Evolutionary conservation across 1,140 invertebrate genomes (phyloP).

Genomic region (Lanistes nyassanus): DNA sequence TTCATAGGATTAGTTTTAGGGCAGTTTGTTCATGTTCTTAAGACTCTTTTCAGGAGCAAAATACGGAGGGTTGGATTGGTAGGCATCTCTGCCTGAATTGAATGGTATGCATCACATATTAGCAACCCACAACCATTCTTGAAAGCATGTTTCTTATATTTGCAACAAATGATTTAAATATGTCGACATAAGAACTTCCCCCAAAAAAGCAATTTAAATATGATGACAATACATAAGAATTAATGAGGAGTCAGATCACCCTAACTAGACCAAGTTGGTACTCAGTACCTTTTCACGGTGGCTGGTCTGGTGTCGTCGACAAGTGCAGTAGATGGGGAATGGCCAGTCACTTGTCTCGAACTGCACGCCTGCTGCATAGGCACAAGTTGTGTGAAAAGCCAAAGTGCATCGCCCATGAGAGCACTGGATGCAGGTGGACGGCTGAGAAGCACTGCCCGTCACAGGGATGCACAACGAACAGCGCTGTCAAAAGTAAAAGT

Average conservation of each 20-base stretch:
- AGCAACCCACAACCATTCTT: no score
- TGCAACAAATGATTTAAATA: constrained; percentile 13
- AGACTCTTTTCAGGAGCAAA: no score
- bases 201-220: no score
- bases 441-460: constrained; percentile 12
- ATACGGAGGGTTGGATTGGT: no score
- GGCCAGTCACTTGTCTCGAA: constrained; percentile 68
- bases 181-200: no score
- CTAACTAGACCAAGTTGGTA: not conserved
- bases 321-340: constrained; percentile 69
- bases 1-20: no score
- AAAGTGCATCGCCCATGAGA: constrained; percentile 64
- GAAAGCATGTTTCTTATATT: constrained; percentile 7
- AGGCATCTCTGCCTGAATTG: no score
- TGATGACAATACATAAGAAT: no score
- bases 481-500: constrained; percentile 46
- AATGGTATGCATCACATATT: no score
- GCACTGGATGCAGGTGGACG: constrained; percentile 66
- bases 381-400: constrained; percentile 71
- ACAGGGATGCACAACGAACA: constrained; percentile 51
- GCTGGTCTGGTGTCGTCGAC: constrained; percentile 59
- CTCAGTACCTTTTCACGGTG: constrained; percentile 42
- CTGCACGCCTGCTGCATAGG: constrained; percentile 65
- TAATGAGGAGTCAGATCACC: no score
- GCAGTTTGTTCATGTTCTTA: no score